Evolutionary conservation across 1,140 invertebrate genomes (phyloP), one percentile per base, ranked within the genome.

Genomic region (Anastatus disparis): DNA sequence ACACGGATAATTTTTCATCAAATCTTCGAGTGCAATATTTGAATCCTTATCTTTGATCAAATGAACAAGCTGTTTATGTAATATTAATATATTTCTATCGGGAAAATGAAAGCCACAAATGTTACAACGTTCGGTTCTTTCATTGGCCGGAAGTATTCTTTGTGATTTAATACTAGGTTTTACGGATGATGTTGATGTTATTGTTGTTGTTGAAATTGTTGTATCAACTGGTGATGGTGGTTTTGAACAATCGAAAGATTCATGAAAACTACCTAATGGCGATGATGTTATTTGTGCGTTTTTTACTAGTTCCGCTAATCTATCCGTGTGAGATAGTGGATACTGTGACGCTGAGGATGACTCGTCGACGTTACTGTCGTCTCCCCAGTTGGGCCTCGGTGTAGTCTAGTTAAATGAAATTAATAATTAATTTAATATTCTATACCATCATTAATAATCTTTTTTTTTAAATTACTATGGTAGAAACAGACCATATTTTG

Each of bases 51-150:
- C 87, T 48, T 87, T 84, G 15, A 89, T 87, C 81, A 90, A 90
- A 77, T 94, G 93, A 46, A 93, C 89, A 48, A 94, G 80, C 75
- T 92, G 90, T 75, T 91, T 90, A 73, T 94, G 93, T 86, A 94
- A 89, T 73, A 88, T 86, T 29, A 93, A 82, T 71, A 93, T 90
- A 67, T 90, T 90, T 53, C 82, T 81, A 78, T 93, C 91, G 3
- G 90, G 87, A 82, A 94, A 93, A 46, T 87, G 87, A 75, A 93
- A 88, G 27, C 90, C 90, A 79, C 93, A 94, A 69, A 93, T 88
- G 78, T 92, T 88, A 78, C 92, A 93, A 38, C 86, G 85, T 75
- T 87, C 89, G 75, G 70, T 83, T 68, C 77, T 84, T 20, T 81
- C 77, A 53, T 76, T 82, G 17, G 64, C 65, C 4, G 76, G 63